A percentile compares a stretch with the other conserved stretches of the same genome.
phyloP scores from a whole-genome alignment of 2,888 invertebrate species.

The Malthinus flaveolus region DNA sequence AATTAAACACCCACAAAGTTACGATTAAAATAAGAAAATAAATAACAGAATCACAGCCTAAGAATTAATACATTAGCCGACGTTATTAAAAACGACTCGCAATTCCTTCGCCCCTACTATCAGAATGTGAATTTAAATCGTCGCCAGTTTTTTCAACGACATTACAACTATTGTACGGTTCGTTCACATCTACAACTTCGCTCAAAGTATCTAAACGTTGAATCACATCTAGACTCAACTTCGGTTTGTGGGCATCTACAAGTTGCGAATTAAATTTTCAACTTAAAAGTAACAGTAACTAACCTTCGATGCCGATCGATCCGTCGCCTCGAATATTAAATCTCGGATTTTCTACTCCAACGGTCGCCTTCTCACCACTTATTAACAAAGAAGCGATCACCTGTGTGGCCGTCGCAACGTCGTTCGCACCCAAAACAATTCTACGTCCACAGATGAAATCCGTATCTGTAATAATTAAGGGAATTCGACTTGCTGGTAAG shows the following conservation, averaged over 20 bases:
- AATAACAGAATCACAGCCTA: background rate
- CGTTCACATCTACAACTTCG: constrained; percentile 42
- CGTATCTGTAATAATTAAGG: constrained; percentile 51
- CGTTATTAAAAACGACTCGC: constrained; percentile 63
- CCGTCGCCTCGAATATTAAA: constrained; percentile 46
- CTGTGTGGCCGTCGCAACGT: constrained; percentile 57
- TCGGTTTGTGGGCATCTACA: constrained; percentile 48
- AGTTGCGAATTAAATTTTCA: too few species aligned
- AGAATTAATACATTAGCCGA: background rate
- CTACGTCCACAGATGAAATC: constrained; percentile 57
- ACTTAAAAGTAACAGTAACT: background rate
- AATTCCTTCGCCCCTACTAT: constrained; percentile 72
- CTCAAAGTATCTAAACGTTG: constrained; percentile 41
- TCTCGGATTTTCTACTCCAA: constrained; percentile 58
- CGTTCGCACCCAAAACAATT: constrained; percentile 59
- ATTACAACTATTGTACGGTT: constrained; percentile 66
- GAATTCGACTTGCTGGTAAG: constrained; percentile 45
- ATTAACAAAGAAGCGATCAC: constrained; percentile 56
- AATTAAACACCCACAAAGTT: background rate
- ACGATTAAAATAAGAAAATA: background rate
- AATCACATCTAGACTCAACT: constrained; percentile 46
- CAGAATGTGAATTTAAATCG: constrained; percentile 68
- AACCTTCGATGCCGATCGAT: constrained; percentile 54
- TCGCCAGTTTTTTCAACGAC: constrained; percentile 68
- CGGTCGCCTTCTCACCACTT: constrained; percentile 53